These are phyloP conservation scores for Mantis religiosa DNA, from an alignment of 2,888 invertebrate genomes.

Conservation along the genomic window DNA sequence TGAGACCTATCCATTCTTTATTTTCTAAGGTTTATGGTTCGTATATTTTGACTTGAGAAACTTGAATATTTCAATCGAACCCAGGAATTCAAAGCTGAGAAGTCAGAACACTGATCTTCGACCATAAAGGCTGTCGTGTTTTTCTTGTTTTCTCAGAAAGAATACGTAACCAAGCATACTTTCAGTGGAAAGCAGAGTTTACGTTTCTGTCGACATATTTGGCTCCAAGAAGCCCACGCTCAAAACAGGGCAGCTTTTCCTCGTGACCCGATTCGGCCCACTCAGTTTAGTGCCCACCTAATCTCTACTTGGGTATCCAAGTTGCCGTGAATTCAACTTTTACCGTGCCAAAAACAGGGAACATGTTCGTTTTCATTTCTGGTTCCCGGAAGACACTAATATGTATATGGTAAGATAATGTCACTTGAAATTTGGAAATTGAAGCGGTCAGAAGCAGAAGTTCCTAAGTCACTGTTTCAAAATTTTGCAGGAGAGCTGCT, in stretches of 20 bases:
- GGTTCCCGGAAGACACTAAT: too few relatives aligned
- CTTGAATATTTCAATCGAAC: too few relatives aligned
- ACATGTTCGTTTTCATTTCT: neutral
- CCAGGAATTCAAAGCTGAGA: too few relatives aligned
- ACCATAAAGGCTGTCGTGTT: neutral
- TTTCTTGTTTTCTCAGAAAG: neutral
- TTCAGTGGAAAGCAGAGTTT: neutral
- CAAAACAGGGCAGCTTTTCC: neutral
- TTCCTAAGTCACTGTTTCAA: too few relatives aligned
- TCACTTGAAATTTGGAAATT: too few relatives aligned
- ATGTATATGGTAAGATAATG: too few relatives aligned
- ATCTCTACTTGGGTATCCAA: neutral
- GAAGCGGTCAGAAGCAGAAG: too few relatives aligned
- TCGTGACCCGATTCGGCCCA: neutral
- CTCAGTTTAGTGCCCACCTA: neutral
- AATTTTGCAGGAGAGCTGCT: too few relatives aligned
- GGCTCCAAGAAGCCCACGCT: neutral
- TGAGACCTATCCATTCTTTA: too few relatives aligned
- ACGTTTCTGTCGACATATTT: neutral
- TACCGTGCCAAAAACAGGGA: neutral
- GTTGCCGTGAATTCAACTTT: neutral
- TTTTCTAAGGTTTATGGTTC: too few relatives aligned
- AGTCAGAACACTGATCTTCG: too few relatives aligned
- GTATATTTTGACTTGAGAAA: too few relatives aligned
- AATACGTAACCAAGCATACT: neutral